These are phyloP conservation scores for Microplitis mediator DNA, from an alignment of 1,140 invertebrate genomes.

Conservation along the genomic window DNA sequence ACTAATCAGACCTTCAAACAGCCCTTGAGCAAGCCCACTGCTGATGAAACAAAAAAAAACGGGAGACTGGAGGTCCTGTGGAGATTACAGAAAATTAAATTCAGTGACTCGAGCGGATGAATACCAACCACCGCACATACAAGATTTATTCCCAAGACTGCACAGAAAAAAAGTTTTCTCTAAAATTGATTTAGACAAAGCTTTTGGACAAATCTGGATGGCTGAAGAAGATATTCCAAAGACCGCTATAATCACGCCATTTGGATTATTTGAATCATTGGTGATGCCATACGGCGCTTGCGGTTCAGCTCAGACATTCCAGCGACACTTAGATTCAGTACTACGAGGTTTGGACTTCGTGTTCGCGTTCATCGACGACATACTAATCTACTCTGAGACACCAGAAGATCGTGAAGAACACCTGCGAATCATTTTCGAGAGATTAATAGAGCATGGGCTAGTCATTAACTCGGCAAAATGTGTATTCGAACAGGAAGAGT, in stretches of 20 bases:
- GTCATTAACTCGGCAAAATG: neutral
- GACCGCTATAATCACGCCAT: constrained; percentile 47
- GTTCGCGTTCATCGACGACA: constrained; percentile 28
- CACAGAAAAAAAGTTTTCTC: constrained; percentile 44
- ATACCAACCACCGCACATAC: constrained; percentile 39
- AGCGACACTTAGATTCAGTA: constrained; percentile 33
- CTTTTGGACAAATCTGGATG: constrained; percentile 57
- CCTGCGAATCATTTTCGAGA: constrained; percentile 20
- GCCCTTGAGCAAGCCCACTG: constrained; percentile 51
- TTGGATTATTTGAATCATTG: constrained; percentile 37
- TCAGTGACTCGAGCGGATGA: constrained; percentile 40
- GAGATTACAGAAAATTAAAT: constrained; percentile 54
- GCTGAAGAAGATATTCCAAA: constrained; percentile 42
- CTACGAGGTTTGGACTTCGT: constrained; percentile 26
- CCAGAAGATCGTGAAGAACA: constrained; percentile 31
- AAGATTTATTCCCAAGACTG: constrained; percentile 48
- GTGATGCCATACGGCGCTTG: constrained; percentile 50
- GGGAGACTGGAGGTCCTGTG: constrained; percentile 41
- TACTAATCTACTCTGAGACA: constrained; percentile 22
- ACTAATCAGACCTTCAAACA: constrained; percentile 41
- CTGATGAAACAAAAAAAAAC: constrained; percentile 47
- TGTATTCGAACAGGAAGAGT: constrained; percentile 4
- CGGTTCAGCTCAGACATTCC: constrained; percentile 36
- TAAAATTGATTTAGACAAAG: constrained; percentile 50
- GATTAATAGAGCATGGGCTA: neutral